Base-by-base conservation (phyloP, 2,888 invertebrate genomes). In the Stenchaetothrips biformis region DNA sequence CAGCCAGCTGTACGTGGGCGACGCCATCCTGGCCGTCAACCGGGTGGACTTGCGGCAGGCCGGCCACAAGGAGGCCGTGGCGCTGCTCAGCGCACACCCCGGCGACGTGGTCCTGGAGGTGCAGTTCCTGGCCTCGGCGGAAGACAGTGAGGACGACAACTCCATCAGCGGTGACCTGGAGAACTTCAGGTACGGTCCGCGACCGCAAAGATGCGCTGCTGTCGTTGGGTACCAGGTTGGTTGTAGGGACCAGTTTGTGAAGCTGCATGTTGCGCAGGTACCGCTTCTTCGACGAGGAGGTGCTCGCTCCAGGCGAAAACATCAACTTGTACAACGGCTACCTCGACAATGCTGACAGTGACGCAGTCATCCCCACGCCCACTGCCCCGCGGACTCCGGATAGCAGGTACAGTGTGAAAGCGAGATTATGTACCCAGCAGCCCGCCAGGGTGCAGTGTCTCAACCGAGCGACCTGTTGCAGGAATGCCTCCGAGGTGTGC, bases 1-100 rank as follows among this genome's bases (percentile, higher is more conserved):
- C 81, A 91, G 91, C 62, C 90, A 91, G 82, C 88, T 95, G 67
- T 94, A 91, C 87, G 93, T 95, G 27, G 95, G 95, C 0, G 95
- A 95, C 87, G 94, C 95, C 48, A 94, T 95, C 83, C 88, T 95
- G 53, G 91, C 92, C 83, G 95, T 95, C 82, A 95, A 95, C 86
- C 92, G 93, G 81, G 89, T 91, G 79, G 94, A 94, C 86, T 89
- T 95, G 84, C 89, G 92, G 80, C 92, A 93, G 87, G 92, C 91
- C 78, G 78, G 77, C 48, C 95, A 95, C 87, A 90, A 92, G 82
- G 94, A 95, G 85, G 95, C 95, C 7, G 95, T 95, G 7, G 90
- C 92, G 83, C 91, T 94, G 81, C 87, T 95, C 82, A 94, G 94
- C 83, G 91, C 92, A 84, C 94, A 94, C 87, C 92, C 91, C 84